Evolutionary conservation across 2,113 vertebrate genomes (phyloP), one percentile per base, ranked within the genome.

Genomic region (Melanostigma gelatinosum): DNA sequence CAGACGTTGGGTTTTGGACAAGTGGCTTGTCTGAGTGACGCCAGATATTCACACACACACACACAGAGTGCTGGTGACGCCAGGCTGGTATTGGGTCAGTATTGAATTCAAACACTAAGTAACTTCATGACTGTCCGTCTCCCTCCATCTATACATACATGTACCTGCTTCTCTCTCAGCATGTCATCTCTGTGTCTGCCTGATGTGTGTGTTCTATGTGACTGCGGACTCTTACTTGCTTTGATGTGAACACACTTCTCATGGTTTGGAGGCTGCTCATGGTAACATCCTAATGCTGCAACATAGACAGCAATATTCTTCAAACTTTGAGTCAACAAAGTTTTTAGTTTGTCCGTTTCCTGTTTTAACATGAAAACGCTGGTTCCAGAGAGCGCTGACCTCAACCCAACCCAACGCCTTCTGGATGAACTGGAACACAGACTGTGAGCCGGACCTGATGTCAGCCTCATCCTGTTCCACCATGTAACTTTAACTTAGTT

Each of bases 61-160:
- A 63, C 61, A 67, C 7, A 70, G 44, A 83, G 76, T 82, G 72
- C 77, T 63, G 82, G 82, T 83, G 92, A 92, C 89, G 92, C 90
- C 92, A 91, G 85, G 72, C 84, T 85, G 81, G 73, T 63, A 87
- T 89, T 75, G 74, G 88, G 80, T 88, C 85, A 85, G 88, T 87
- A 91, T 90, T 86, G 87, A 91, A 89, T 88, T 82, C 82, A 76
- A 79, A 85, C 78, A 89, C 85, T 88, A 79, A 83, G 83, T 87
- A 89, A 83, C 83, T 77, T 85, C 72, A 65, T 73, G 52, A 16
- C 71, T 46, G 84, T 75, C 29, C 3, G 29, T 81, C 77, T 72
- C 64, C 44, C 57, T 75, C 52, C 32, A 27, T 72, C 15, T 63
- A 6, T 36, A 11, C 20, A 8, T 48, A 27, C 3, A 57, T 27